Evolutionary conservation across 2,797 vertebrate genomes (phyloP).

Genomic region (Coccyzus lansbergi): DNA sequence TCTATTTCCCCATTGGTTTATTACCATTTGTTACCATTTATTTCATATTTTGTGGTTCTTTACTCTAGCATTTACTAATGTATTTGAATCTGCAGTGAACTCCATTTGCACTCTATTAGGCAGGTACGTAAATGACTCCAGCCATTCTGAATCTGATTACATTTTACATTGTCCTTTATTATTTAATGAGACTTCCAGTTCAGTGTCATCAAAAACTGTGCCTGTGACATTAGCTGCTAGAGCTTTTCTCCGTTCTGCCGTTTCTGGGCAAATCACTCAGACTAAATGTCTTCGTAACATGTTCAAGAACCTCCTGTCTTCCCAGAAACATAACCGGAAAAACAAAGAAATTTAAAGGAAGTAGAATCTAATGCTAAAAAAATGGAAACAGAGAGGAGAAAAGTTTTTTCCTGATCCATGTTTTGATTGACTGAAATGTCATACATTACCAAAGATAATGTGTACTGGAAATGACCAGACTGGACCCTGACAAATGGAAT

Average conservation of each 20-base stretch:
- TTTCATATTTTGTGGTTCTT: background rate
- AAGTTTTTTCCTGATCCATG: background rate
- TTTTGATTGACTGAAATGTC: background rate
- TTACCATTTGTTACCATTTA: background rate
- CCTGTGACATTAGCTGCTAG: background rate
- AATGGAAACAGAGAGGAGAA: background rate
- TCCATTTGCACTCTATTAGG: constrained; percentile 30
- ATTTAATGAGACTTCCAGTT: constrained; percentile 55
- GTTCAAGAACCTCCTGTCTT: background rate
- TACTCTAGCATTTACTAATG: background rate
- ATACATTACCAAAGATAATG: background rate
- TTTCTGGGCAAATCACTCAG: constrained; percentile 5
- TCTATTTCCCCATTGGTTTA: background rate
- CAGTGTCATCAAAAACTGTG: constrained; percentile 8
- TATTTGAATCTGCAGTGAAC: constrained; percentile 17
- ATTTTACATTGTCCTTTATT: constrained; percentile 56
- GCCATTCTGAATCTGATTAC: constrained; percentile 39
- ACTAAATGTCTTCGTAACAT: background rate
- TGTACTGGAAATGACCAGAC: background rate
- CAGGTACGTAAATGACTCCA: constrained; percentile 21
- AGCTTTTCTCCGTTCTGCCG: background rate
- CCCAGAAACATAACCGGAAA: background rate
- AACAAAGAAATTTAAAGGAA: background rate
- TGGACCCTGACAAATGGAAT: background rate
- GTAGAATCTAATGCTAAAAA: background rate